Evolutionary conservation across 2,797 vertebrate species (phyloP), one percentile per base, ranked within the genome.

Genomic region (Dryobates pubescens): DNA sequence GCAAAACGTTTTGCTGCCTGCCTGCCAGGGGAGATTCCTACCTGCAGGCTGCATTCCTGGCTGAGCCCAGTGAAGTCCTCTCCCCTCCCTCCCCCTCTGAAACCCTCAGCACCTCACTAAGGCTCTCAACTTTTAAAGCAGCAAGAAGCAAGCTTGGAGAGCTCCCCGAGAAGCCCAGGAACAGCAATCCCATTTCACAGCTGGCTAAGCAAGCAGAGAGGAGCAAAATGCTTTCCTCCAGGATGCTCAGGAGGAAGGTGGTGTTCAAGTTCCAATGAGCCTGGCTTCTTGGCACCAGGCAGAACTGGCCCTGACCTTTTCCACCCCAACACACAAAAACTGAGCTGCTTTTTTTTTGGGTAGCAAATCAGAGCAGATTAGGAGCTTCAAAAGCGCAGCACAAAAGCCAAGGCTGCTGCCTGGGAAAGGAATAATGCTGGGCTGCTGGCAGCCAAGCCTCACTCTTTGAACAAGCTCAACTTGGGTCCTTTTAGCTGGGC

Each of bases 131-230:
- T 26, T 59, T 18, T 27, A 56, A 76, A 79, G 76, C 32, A 29
- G 79, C 65, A 54, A 26, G 32, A 69, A 77, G 64, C 0, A 4
- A 86, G 58, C 24, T 69, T 83, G 51, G 30, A 61, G 19, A 24
- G n/a, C 68, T 58, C 69, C 73, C 38, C 4, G 51, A 64, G 81
- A 89, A 82, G 41, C 41, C 26, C 53, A 54, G 69, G 82, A 88
- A 38, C 73, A 67, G 75, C 63, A 64, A 32, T 24, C 72, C 77
- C 88, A 75, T 90, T 90, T 82, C 59, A 71, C 72, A 88, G 85
- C 10, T 59, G 73, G 85, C 36, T 49, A 71, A 86, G 56, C 56
- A 88, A 45, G 47, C 8, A 24, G 36, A 67, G 45, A 82, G 49
- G 18, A 58, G 59, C 18, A 17, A 38, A 76, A 74, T 1, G 2